Evolutionary conservation across 2,113 vertebrate genomes (phyloP).

Genomic region (Tetrax tetrax): DNA sequence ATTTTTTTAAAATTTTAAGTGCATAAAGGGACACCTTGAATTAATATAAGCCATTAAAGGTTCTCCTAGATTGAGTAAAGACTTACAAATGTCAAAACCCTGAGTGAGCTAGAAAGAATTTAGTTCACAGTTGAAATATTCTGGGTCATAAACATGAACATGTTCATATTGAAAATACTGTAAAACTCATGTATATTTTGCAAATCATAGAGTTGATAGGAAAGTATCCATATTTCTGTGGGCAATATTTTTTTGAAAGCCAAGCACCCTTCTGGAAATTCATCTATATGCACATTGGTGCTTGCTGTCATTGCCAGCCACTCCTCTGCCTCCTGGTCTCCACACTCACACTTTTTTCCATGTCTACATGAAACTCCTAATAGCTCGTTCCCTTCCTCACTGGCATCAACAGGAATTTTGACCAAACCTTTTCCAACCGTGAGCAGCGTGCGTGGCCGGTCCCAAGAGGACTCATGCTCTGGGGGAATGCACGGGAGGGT

Average conservation of each 20-base stretch:
- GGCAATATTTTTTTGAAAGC: background rate
- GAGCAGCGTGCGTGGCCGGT: fast-evolving
- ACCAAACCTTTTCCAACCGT: fast-evolving
- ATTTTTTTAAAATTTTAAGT: conserved; percentile 47
- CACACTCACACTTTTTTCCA: fast-evolving
- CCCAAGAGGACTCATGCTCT: too few species aligned
- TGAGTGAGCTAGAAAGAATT: background rate
- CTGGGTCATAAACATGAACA: background rate
- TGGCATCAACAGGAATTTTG: background rate
- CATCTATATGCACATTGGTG: background rate
- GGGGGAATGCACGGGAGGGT: fast-evolving
- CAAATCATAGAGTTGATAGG: background rate
- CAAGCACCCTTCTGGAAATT: background rate
- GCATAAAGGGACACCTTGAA: conserved; percentile 68
- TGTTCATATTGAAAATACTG: background rate
- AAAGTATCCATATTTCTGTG: background rate
- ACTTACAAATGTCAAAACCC: conserved; percentile 22
- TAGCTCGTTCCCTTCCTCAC: background rate
- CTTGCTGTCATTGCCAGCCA: background rate
- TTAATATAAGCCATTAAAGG: conserved; percentile 63
- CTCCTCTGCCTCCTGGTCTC: background rate
- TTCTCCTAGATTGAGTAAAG: background rate
- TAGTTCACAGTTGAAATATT: background rate
- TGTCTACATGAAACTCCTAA: fast-evolving
- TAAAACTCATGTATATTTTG: background rate